Conservation (phyloP, 2,113 vertebrate genomes). For the Pseudorasbora parva region DNA sequence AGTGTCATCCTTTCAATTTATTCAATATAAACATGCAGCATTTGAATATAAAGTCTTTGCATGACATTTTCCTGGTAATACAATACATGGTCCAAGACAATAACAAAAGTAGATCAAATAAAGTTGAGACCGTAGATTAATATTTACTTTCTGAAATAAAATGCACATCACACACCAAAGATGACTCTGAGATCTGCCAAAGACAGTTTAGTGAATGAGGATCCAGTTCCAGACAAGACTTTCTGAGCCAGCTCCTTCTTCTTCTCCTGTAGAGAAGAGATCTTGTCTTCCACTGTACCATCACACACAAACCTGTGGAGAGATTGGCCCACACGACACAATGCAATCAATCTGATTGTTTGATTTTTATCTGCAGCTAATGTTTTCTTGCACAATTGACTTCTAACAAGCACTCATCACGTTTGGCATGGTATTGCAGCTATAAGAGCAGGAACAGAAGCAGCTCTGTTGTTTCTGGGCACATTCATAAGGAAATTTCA, state of each 20-base stretch:
- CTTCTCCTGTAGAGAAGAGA: conserved; percentile 84
- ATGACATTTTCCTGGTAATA: too few relatives aligned
- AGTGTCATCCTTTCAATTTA: neutral
- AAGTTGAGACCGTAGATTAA: neutral
- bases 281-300: conserved; percentile 94
- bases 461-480: too few relatives aligned
- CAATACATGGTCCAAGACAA: neutral
- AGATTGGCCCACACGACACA: neutral
- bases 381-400: too few relatives aligned
- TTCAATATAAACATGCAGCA: neutral
- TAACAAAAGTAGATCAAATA: neutral
- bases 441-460: too few relatives aligned
- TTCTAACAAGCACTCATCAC: too few relatives aligned
- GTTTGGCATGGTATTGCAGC: too few relatives aligned
- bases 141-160: neutral
- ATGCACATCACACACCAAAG: conserved; percentile 78
- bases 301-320: conserved; percentile 88
- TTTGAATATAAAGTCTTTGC: neutral
- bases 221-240: conserved; percentile 86
- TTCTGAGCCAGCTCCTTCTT: conserved; percentile 93
- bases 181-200: conserved; percentile 90
- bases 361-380: too few relatives aligned
- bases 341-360: too few relatives aligned
- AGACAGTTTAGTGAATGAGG: conserved; percentile 84
- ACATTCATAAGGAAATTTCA: too few relatives aligned